Evolutionary conservation across 2,797 vertebrate genomes (phyloP).

Genomic region (Sternarchorhynchus goeldii): DNA sequence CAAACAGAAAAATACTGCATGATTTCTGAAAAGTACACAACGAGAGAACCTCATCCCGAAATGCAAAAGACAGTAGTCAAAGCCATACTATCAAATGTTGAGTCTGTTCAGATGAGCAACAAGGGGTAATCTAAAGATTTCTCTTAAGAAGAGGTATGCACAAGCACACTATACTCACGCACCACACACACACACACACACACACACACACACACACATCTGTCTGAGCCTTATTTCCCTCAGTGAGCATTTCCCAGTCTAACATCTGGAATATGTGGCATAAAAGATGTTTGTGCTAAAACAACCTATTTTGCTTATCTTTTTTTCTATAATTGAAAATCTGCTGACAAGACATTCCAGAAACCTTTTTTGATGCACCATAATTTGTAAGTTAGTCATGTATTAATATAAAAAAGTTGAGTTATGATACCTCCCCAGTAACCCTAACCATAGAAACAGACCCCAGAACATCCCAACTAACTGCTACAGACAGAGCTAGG

Average conservation of each 20-base stretch:
- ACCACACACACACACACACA: constrained; percentile 11
- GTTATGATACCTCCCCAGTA: too few relatives aligned
- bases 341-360: constrained; percentile 23
- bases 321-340: constrained; percentile 45
- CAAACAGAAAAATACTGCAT: too few relatives aligned
- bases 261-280: constrained; percentile 35
- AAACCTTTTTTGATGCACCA: constrained; percentile 41
- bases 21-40: too few relatives aligned
- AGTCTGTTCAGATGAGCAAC: not conserved
- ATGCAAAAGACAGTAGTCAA: not conserved
- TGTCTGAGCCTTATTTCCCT: constrained; percentile 37
- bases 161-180: too few relatives aligned
- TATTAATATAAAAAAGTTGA: constrained; percentile 40
- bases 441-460: too few relatives aligned
- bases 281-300: constrained; percentile 7
- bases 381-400: constrained; percentile 41
- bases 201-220: constrained; percentile 15
- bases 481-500: too few relatives aligned
- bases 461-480: too few relatives aligned
- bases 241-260: constrained; percentile 31
- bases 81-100: not conserved
- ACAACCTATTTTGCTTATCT: not conserved
- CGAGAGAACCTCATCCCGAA: not conserved
- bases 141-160: not conserved
- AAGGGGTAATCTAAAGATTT: constrained; percentile 9